A percentile compares a stretch with the other conserved stretches of the same genome.
phyloP scores from a whole-genome alignment of 2,888 invertebrate species.

The Hylaea fasciaria region DNA sequence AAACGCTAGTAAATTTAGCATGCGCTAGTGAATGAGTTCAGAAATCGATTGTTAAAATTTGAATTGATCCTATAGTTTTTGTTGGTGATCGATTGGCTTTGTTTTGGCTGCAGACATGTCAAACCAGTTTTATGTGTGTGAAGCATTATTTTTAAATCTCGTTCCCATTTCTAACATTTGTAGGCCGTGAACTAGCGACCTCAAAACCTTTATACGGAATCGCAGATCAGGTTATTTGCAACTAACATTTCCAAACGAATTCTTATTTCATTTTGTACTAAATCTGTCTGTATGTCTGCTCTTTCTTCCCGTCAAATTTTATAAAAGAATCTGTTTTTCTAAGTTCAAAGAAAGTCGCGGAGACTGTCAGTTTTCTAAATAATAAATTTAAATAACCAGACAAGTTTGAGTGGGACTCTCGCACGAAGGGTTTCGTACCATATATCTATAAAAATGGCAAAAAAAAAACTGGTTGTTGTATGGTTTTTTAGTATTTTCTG shows the following conservation, averaged over 20 bases:
- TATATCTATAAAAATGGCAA: neutral
- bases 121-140: conserved; percentile 50
- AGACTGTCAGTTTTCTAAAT: too few relatives aligned
- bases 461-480: too few relatives aligned
- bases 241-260: conserved; percentile 66
- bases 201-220: conserved; percentile 64
- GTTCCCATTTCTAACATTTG: conserved; percentile 61
- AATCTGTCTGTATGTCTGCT: conserved; percentile 21
- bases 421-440: too few relatives aligned
- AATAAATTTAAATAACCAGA: too few relatives aligned
- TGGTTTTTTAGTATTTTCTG: too few relatives aligned
- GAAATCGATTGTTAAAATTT: conserved; percentile 36
- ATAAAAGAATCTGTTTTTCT: too few relatives aligned
- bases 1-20: conserved; percentile 29
- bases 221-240: conserved; percentile 59
- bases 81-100: conserved; percentile 38
- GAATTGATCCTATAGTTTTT: conserved; percentile 28
- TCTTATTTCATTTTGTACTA: conserved; percentile 35
- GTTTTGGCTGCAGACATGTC: conserved; percentile 43
- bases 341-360: too few relatives aligned
- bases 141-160: conserved; percentile 43
- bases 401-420: too few relatives aligned
- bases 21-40: conserved; percentile 30
- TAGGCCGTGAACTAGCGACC: conserved; percentile 65
- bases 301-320: too few relatives aligned